These are phyloP conservation scores for Zaprionus capensis DNA, from an alignment of 1,140 invertebrate species.

Conservation along the genomic window DNA sequence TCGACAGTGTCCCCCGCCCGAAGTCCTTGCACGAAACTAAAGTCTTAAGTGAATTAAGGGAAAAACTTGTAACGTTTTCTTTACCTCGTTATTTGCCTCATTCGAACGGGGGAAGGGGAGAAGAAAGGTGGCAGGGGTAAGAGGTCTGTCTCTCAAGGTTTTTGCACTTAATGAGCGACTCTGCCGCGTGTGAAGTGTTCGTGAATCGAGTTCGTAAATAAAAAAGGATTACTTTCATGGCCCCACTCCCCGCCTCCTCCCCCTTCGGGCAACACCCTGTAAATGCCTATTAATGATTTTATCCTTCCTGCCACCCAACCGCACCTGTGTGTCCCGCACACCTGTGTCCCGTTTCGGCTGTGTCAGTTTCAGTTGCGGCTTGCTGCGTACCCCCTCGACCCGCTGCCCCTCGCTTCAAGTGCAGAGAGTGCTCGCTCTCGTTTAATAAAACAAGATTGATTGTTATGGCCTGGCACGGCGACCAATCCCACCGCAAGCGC, in stretches of 20 bases:
- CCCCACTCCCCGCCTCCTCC: slow-evolving; percentile 25
- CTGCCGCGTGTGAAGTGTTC: slow-evolving; percentile 57
- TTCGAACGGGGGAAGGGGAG: not conserved
- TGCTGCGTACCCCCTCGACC: not conserved
- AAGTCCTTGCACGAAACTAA: slow-evolving; percentile 50
- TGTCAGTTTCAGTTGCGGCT: slow-evolving; percentile 8
- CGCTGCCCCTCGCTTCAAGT: slow-evolving; percentile 28
- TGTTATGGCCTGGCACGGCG: slow-evolving; percentile 51
- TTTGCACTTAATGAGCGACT: slow-evolving; percentile 67
- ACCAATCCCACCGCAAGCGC: slow-evolving; percentile 29
- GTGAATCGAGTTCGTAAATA: slow-evolving; percentile 68
- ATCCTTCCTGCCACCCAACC: slow-evolving; percentile 33
- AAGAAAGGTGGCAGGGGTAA: not conserved
- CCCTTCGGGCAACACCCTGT: slow-evolving; percentile 2
- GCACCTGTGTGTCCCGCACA: slow-evolving; percentile 8
- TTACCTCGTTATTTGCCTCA: slow-evolving; percentile 41
- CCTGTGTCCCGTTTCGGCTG: not conserved
- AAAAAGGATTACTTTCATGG: slow-evolving; percentile 77
- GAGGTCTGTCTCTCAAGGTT: slow-evolving; percentile 53
- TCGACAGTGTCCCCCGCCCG: not conserved
- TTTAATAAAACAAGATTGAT: slow-evolving; percentile 73
- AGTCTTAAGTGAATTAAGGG: slow-evolving; percentile 81
- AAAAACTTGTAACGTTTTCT: slow-evolving; percentile 76
- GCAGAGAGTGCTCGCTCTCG: slow-evolving; percentile 17
- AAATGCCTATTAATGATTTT: slow-evolving; percentile 60